These are phyloP conservation scores for Alloscopus bannaensis DNA, from an alignment of 2,888 invertebrate species.

Conservation along the genomic window DNA sequence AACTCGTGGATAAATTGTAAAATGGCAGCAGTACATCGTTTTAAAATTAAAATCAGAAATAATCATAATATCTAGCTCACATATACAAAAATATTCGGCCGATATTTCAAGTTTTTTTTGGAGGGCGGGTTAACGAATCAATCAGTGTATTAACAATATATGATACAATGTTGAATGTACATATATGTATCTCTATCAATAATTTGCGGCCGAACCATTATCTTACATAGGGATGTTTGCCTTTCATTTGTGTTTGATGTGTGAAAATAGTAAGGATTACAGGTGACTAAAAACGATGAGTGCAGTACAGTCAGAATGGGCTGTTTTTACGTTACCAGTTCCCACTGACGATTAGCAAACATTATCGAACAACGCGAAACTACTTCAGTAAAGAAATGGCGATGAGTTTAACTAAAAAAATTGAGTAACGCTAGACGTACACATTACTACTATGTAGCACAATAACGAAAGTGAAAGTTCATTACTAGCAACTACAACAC, in stretches of 20 bases:
- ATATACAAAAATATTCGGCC: constrained; percentile 53
- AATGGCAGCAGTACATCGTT: constrained; percentile 26
- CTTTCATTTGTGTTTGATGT: neutral
- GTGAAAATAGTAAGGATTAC: constrained; percentile 14
- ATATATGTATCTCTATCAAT: neutral
- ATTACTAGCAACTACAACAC: constrained; percentile 26
- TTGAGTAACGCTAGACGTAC: constrained; percentile 7
- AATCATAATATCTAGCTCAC: neutral
- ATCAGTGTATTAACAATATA: constrained; percentile 3
- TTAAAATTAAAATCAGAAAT: constrained; percentile 5
- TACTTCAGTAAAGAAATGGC: neutral
- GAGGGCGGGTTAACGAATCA: too few species aligned
- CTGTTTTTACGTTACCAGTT: constrained; percentile 12
- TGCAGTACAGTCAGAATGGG: constrained; percentile 55
- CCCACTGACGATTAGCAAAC: constrained; percentile 34
- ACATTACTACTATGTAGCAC: constrained; percentile 8
- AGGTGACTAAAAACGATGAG: constrained; percentile 59
- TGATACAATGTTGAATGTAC: too few species aligned
- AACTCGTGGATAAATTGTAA: neutral
- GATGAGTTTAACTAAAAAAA: constrained; percentile 3
- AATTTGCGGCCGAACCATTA: constrained; percentile 12
- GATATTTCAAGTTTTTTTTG: too few species aligned
- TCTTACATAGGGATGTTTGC: neutral
- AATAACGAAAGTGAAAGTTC: constrained; percentile 30
- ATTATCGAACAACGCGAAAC: too few species aligned